A percentile compares a stretch with the other conserved stretches of the same genome.
These are phyloP conservation scores for Ceuthmochares aereus DNA, from an alignment of 2,113 vertebrate genomes.

Conservation along the genomic window DNA sequence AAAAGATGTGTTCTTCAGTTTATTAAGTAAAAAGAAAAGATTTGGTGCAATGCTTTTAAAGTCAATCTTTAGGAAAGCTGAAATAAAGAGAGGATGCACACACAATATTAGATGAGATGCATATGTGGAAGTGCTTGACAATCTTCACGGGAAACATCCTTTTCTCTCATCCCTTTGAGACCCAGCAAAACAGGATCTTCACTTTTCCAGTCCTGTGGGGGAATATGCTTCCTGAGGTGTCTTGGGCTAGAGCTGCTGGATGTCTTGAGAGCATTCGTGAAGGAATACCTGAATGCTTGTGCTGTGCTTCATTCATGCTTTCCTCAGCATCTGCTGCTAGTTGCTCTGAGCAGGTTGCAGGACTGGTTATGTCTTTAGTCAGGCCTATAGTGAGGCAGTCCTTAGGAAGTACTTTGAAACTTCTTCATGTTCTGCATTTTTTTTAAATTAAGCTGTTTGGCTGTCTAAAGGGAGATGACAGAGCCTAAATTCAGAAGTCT, in stretches of 20 bases:
- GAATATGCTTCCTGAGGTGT: background rate
- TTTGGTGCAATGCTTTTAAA: background rate
- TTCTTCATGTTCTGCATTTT: background rate
- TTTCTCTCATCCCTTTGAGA: background rate
- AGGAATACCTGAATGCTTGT: background rate
- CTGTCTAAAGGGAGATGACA: background rate
- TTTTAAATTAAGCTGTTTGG: background rate
- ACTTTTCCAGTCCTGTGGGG: background rate
- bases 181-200: background rate
- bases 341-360: background rate
- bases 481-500: background rate
- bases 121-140: accelerated
- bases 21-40: background rate
- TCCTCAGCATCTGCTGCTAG: background rate
- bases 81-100: accelerated
- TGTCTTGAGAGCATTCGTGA: background rate
- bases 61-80: background rate
- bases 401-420: background rate
- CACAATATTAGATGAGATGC: background rate
- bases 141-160: background rate
- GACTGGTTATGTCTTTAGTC: background rate
- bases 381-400: background rate
- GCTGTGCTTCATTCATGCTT: background rate
- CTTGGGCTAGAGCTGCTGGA: background rate
- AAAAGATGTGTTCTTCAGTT: background rate